Evolutionary conservation across 1,140 invertebrate species (phyloP).

Genomic region (Drosophila lowei): DNA sequence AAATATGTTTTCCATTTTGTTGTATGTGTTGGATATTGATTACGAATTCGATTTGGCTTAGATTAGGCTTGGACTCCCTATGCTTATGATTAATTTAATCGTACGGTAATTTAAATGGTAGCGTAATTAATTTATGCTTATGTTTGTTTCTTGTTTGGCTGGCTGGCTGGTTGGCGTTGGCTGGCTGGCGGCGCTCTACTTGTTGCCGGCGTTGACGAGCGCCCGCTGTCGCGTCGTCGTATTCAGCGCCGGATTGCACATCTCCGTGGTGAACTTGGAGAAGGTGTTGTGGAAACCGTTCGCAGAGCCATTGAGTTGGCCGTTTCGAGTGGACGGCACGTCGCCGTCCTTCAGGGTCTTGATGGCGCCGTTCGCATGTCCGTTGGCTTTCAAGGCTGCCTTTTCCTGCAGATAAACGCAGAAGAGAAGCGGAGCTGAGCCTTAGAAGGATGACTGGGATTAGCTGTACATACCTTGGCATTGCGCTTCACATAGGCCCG

Average conservation of each 20-base stretch:
- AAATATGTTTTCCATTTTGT: conserved; percentile 44
- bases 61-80: conserved; percentile 76
- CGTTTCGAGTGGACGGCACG: conserved; percentile 35
- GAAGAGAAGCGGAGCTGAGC: no score
- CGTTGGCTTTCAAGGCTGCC: conserved; percentile 62
- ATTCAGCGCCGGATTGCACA: conserved; percentile 73
- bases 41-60: conserved; percentile 68
- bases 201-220: conserved; percentile 65
- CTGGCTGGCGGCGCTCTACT: conserved; percentile 53
- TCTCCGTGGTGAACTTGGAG: conserved; percentile 68
- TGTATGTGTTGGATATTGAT: conserved; percentile 29
- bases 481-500: conserved; percentile 85
- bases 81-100: conserved; percentile 71
- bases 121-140: conserved; percentile 75
- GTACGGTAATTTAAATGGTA: conserved; percentile 67
- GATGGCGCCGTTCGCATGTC: conserved; percentile 65
- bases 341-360: conserved; percentile 62
- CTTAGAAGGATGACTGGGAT: no score
- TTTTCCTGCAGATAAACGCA: conserved; percentile 48
- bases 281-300: conserved; percentile 65
- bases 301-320: conserved; percentile 31
- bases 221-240: conserved; percentile 71
- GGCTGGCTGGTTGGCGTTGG: conserved; percentile 56
- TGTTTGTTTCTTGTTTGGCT: conserved; percentile 71
- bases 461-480: conserved; percentile 57